Evolutionary conservation across 53 echinoderm and acorn worm species (phyloP).

Genomic region (Antedon mediterranea): DNA sequence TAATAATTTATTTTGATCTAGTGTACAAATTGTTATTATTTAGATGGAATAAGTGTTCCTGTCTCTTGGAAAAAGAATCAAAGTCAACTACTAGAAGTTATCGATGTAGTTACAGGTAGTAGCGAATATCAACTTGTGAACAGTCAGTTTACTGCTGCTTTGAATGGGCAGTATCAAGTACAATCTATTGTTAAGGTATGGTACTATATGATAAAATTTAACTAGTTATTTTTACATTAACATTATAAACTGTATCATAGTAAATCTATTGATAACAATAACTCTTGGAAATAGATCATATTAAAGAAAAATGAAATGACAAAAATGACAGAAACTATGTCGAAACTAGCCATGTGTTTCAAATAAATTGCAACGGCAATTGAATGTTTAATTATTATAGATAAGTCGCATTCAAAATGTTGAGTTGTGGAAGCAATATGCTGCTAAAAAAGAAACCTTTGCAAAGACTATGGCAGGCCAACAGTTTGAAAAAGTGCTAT

Average conservation of each 20-base stretch:
- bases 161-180: neutral
- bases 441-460: conserved; percentile 16
- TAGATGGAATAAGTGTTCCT: neutral
- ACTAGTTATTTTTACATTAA: too few relatives aligned
- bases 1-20: too few relatives aligned
- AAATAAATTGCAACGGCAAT: too few relatives aligned
- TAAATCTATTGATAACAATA: too few relatives aligned
- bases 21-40: too few relatives aligned
- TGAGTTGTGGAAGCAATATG: conserved; percentile 26
- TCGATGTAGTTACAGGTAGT: neutral
- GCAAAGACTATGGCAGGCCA: conserved; percentile 1
- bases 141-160: neutral
- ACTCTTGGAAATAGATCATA: too few relatives aligned
- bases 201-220: neutral
- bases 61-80: neutral
- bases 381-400: too few relatives aligned
- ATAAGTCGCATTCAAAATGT: conserved; percentile 35
- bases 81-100: neutral
- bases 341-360: too few relatives aligned
- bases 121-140: neutral
- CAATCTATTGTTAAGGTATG: neutral
- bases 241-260: too few relatives aligned
- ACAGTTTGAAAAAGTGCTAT: conserved; percentile 21
- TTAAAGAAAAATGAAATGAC: too few relatives aligned
- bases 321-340: too few relatives aligned